Base-by-base conservation (phyloP, 2,113 vertebrate genomes). In the Prunella fulvescens region DNA sequence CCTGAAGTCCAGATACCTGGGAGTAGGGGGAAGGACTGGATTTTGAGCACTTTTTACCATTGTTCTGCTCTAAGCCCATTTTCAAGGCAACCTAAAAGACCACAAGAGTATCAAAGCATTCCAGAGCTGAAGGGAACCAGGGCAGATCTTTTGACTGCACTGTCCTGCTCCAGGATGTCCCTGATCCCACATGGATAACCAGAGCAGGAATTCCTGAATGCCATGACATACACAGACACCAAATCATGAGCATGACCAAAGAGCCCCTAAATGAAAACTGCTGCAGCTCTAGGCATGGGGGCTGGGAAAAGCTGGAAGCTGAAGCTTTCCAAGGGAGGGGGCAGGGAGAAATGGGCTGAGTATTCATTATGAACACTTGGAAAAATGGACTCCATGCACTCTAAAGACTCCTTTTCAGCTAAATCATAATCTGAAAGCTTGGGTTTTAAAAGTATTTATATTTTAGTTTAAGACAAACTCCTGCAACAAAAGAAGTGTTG, bases 231-330 rank as follows among this genome's bases (percentile, higher is more conserved):
- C 37, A 74, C 25, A 77, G 54, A 51, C 35, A 72, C 29, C 58
- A 88, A 92, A 67, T 42, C 44, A 69, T 0, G 1, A 86, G 57
- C 80, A 77, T 26, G 64, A 53, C 77, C 67, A 86, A 64, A 67
- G 22, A 91, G 71, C 58, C 69, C 81, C 72, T 89, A 86, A 86
- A 83, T 50, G 51, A 92, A 94, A 95, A 81, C 88, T 81, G 69
- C 81, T 92, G 88, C 81, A 2, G 14, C 58, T 77, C 35, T 15
- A 57, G 47, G 51, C 47, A 44, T 24, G 29, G 53, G 62, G 77
- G 71, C 72, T 86, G 64, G 62, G 58, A 77, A 83, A 77, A 93
- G 15, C 18, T 87, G 81, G 48, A 81, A 92, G 67, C 81, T 71
- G 25, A 31, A 86, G 39, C 64, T 83, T 89, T 89, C 58, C 35